A percentile compares a stretch with the other conserved stretches of the same genome.
Conservation (phyloP, 2,797 vertebrate species). For the Clarias laeviceps region DNA sequence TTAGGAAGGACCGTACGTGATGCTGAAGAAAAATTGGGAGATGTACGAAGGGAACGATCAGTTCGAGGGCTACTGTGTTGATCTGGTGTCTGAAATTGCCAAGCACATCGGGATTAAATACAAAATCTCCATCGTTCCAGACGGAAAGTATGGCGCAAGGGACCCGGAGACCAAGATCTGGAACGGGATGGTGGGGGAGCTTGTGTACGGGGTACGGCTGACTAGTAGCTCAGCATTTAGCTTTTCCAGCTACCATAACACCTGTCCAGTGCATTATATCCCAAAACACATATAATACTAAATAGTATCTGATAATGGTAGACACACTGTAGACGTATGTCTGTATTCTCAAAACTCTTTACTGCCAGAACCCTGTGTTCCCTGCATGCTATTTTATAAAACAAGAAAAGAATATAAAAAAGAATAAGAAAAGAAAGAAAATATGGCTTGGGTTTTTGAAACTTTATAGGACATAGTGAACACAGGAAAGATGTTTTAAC, state of each 20-base stretch:
- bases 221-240: background rate
- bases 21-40: conserved; percentile 99
- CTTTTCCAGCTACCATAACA: background rate
- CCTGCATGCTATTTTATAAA: too few species aligned
- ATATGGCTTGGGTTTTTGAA: background rate
- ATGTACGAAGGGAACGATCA: conserved; percentile 97
- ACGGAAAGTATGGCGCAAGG: conserved; percentile 97
- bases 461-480: background rate
- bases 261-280: background rate
- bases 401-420: too few species aligned
- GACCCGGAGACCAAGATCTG: conserved; percentile 99
- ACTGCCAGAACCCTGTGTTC: background rate
- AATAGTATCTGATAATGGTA: background rate
- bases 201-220: conserved; percentile 96
- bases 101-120: conserved; percentile 99
- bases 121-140: conserved; percentile 97
- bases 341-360: background rate
- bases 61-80: conserved; percentile 98
- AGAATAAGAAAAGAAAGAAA: too few species aligned
- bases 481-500: background rate
- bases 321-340: background rate
- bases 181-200: conserved; percentile 99
- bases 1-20: conserved; percentile 99
- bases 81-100: conserved; percentile 97
- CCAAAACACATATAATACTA: background rate